Evolutionary conservation across 2,888 invertebrate species (phyloP).

Genomic region (Rhagophthalmus giganteus): DNA sequence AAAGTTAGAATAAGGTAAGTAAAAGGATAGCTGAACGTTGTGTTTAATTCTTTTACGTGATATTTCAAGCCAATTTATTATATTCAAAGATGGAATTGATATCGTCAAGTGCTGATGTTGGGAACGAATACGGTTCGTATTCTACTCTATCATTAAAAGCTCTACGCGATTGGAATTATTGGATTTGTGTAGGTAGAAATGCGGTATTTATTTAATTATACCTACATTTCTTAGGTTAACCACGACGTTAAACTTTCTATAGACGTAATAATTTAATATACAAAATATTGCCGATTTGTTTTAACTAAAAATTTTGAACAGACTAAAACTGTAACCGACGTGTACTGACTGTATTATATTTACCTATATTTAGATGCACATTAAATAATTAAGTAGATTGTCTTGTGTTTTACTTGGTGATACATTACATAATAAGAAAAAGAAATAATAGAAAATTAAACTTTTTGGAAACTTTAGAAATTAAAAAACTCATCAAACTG

Average conservation of each 20-base stretch:
- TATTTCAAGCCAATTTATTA: conserved; percentile 55
- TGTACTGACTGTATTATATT: no score
- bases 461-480: no score
- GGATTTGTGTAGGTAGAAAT: conserved; percentile 45
- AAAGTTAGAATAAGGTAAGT: conserved; percentile 56
- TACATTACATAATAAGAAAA: no score
- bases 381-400: no score
- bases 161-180: conserved; percentile 46
- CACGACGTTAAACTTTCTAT: conserved; percentile 21
- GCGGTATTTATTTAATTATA: conserved; percentile 32
- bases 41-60: conserved; percentile 58
- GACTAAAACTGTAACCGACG: neutral
- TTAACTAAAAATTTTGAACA: no score
- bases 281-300: neutral
- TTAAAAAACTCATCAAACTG: no score
- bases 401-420: no score
- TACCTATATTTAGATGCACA: no score
- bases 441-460: no score
- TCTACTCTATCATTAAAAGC: conserved; percentile 47
- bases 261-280: conserved; percentile 1
- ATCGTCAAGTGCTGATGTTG: conserved; percentile 34
- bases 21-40: conserved; percentile 56
- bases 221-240: conserved; percentile 6
- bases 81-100: conserved; percentile 49
- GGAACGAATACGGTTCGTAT: conserved; percentile 25